Base-by-base conservation (phyloP, 2,888 invertebrate species). In the Serripes groenlandicus region DNA sequence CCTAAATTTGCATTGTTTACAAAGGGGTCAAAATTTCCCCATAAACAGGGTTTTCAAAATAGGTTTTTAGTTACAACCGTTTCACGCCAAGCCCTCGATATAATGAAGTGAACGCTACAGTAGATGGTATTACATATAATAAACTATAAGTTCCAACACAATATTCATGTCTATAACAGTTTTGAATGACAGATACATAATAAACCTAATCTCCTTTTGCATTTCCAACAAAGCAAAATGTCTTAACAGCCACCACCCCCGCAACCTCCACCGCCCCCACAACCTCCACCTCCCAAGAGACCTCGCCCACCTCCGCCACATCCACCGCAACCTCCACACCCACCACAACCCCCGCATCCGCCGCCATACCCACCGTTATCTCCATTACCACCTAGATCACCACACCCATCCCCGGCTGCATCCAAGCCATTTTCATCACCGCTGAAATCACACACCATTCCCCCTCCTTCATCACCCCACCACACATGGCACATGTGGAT, bases 401-500 rank as follows among this genome's bases (percentile, higher is more conserved):
- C 66, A 66, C 66, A 49, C 15, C 75, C 75, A 23, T 64, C 75
- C 23, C 68, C 74, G 15, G 56, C 74, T 0, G 64, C 66, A 54
- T 76, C 83, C 0, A 56, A 42, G 21, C 54, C 68, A 21, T 54
- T 79, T 21, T 54, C 66, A 21, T 69, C 60, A n/a, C 68, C 58
- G 11, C 28, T 58, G 35, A 69, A 83, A 15, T 88, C 87, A 15
- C 21, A 82, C 56, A 69, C 89, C 73, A 68, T 87, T 58, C 18
- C 70, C 2, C 70, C 73, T 9, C 34, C 69, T 28, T 62, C 37
- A 32, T 23, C 62, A n/a, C 56, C 69, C 85, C 81, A 32, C 78
- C 77, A 74, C 91, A 91, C 26, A 90, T 91, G 21, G 89, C 90
- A 64, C 91, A 91, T 11, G 84, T 84, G 7, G 90, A 85, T 0